phyloP scores from a whole-genome alignment of 2,888 invertebrate species.

The Actias luna region DNA sequence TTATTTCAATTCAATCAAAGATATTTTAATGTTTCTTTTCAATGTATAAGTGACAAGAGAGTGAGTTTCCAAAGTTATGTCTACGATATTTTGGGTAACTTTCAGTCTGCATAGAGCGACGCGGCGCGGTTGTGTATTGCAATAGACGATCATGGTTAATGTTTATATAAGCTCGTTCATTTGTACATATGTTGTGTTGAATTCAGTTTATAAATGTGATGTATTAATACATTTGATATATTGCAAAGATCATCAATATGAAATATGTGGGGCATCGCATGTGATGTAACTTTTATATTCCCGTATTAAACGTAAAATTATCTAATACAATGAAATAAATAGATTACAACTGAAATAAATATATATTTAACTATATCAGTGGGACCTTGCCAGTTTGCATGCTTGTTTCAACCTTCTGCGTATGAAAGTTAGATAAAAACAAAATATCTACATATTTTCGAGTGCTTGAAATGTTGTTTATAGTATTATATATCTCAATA shows the following conservation, averaged over 20 bases:
- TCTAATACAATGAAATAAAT: too few species aligned
- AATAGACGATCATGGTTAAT: slow-evolving; percentile 1
- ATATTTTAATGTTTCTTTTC: not conserved
- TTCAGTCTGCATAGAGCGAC: not conserved
- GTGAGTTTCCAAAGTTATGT: not conserved
- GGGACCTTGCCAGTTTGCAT: too few species aligned
- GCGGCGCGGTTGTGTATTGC: not conserved
- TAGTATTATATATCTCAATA: too few species aligned
- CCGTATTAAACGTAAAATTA: too few species aligned
- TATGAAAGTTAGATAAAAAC: too few species aligned
- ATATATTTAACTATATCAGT: too few species aligned
- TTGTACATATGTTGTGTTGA: not conserved
- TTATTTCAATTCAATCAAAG: too few species aligned
- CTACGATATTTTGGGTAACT: slow-evolving; percentile 1
- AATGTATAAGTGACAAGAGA: not conserved
- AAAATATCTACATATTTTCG: too few species aligned
- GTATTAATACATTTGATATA: not conserved
- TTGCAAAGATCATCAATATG: not conserved
- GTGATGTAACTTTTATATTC: too few species aligned
- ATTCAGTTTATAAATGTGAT: not conserved
- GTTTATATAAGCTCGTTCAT: not conserved
- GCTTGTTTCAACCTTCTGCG: too few species aligned
- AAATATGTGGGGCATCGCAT: not conserved
- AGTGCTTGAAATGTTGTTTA: too few species aligned
- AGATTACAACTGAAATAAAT: too few species aligned